Percentiles rank a stretch among this genome's conserved stretches.
These are phyloP conservation scores for Pantherophis guttatus DNA, from an alignment of 2,113 vertebrate genomes.

Conservation along the genomic window DNA sequence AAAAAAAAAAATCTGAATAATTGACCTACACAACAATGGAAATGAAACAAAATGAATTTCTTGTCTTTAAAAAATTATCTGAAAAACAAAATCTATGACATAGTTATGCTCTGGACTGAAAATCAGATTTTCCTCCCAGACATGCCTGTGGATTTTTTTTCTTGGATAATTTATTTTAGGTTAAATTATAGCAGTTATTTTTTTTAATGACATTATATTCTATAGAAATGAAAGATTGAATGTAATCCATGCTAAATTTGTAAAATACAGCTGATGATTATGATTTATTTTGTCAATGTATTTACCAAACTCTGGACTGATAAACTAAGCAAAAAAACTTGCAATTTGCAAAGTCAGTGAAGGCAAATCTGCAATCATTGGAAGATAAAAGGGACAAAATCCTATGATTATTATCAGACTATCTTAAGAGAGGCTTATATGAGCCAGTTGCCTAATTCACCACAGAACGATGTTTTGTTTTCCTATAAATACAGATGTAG, in stretches of 20 bases:
- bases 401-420: not conserved
- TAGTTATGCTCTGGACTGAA: not conserved
- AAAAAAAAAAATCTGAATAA: not conserved
- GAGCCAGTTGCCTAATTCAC: not conserved
- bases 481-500: not conserved
- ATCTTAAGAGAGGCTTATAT: not conserved
- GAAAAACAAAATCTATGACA: not conserved
- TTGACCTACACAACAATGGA: not conserved
- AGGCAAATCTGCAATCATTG: not conserved
- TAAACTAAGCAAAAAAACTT: not conserved
- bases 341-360: not conserved
- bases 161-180: not conserved
- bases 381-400: not conserved
- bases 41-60: not conserved
- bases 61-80: not conserved
- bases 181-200: not conserved
- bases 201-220: not conserved
- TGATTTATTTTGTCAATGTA: not conserved
- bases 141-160: accelerated
- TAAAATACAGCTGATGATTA: no score
- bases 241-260: not conserved
- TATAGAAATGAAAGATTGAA: not conserved
- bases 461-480: not conserved
- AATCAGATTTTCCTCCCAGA: not conserved
- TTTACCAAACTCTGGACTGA: not conserved